Evolutionary conservation across 2,113 vertebrate genomes (phyloP).

Genomic region (Climacteris rufus): DNA sequence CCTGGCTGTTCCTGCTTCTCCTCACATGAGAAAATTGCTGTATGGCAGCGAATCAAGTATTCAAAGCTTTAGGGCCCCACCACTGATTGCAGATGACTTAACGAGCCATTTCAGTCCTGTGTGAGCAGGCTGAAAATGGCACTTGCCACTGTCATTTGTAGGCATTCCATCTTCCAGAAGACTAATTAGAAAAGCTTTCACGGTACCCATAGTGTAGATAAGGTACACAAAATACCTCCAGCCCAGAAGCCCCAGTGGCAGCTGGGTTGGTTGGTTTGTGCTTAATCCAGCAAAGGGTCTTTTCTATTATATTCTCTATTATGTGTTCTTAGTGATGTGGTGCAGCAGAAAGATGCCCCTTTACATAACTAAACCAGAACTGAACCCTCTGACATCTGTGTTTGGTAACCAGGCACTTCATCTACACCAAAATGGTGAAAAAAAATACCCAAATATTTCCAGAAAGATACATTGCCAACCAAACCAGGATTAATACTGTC

Average conservation of each 20-base stretch:
- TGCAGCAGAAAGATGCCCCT: neutral
- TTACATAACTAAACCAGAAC: neutral
- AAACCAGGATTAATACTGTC: neutral
- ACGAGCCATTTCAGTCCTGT: neutral
- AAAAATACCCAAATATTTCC: neutral
- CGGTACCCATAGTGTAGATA: neutral
- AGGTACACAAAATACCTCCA: neutral
- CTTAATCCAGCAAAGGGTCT: neutral
- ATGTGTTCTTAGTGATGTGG: neutral
- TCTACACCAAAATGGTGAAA: neutral
- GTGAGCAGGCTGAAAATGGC: neutral
- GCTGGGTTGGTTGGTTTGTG: neutral
- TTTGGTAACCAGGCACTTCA: neutral
- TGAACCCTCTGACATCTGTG: neutral
- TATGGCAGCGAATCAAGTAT: neutral
- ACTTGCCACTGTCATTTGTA: neutral
- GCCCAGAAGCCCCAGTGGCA: neutral
- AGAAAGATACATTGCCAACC: neutral
- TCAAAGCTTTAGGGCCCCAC: constrained; percentile 4
- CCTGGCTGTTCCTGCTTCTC: constrained; percentile 1
- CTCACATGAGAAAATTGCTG: constrained; percentile 14
- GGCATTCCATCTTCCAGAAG: neutral
- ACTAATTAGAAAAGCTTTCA: neutral
- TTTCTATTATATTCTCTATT: neutral
- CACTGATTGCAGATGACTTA: constrained; percentile 2